Evolutionary conservation across 2,113 vertebrate genomes (phyloP).

Genomic region (Nanger granti): DNA sequence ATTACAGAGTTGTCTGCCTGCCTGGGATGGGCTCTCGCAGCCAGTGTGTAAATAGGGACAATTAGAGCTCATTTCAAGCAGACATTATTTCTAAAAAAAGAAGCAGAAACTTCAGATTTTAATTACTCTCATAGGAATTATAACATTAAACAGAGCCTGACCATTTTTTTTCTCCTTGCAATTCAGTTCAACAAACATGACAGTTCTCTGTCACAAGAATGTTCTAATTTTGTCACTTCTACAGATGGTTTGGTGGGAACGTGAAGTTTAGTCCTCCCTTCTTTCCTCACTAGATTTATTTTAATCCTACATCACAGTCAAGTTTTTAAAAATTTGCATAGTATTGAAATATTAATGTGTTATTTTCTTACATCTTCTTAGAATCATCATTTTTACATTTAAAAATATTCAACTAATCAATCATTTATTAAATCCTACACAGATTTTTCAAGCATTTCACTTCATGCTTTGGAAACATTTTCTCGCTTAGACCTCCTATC

Average conservation of each 20-base stretch:
- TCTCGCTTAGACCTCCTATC: neutral
- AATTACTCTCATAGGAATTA: conserved; percentile 58
- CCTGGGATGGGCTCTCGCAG: neutral
- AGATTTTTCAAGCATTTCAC: neutral
- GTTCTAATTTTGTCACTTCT: conserved; percentile 67
- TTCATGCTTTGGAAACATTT: neutral
- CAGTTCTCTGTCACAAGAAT: conserved; percentile 57
- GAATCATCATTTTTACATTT: neutral
- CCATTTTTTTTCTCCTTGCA: neutral
- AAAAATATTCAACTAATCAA: neutral
- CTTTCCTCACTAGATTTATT: conserved; percentile 60
- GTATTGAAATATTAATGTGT: conserved; percentile 43
- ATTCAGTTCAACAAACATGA: conserved; percentile 51
- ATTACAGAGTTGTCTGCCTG: conserved; percentile 51
- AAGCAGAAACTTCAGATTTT: conserved; percentile 48
- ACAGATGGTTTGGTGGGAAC: conserved; percentile 63
- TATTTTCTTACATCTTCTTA: conserved; percentile 16
- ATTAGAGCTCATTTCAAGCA: conserved; percentile 56
- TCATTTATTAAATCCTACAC: neutral
- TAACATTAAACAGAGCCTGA: conserved; percentile 58
- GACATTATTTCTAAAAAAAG: conserved; percentile 53
- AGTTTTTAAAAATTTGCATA: conserved; percentile 52
- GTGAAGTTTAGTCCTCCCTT: conserved; percentile 30
- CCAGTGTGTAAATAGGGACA: conserved; percentile 54
- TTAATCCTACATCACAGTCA: conserved; percentile 47